Conservation (phyloP, 2,888 invertebrate species). For the Cryptophagus acutangulus region DNA sequence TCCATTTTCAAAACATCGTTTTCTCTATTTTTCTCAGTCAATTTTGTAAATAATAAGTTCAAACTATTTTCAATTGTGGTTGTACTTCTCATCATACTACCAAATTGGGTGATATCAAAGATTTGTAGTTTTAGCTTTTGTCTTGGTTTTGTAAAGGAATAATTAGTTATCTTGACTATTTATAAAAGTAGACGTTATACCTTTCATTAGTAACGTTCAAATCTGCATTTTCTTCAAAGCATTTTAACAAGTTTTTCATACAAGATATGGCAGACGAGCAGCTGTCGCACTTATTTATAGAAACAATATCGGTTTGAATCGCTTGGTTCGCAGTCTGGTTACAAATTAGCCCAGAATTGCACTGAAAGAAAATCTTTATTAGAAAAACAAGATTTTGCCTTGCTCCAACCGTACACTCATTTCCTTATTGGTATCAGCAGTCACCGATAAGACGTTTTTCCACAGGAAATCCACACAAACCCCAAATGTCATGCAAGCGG, state of each 20-base stretch:
- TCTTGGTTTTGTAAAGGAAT: not conserved
- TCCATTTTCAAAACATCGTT: constrained; percentile 14
- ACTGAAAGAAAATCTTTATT: no score
- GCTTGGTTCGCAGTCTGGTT: no score
- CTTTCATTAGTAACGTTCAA: constrained; percentile 1
- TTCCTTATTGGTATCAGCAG: no score
- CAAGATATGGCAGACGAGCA: constrained; percentile 27
- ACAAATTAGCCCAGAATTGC: no score
- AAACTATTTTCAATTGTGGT: constrained; percentile 21
- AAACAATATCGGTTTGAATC: constrained; percentile 22
- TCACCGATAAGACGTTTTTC: no score
- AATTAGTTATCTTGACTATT: not conserved
- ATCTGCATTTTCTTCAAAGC: constrained; percentile 9
- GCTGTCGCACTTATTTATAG: constrained; percentile 27
- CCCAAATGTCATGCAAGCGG: constrained; percentile 23
- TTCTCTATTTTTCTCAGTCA: constrained; percentile 16
- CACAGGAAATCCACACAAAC: no score
- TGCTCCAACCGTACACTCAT: no score
- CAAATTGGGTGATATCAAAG: constrained; percentile 29
- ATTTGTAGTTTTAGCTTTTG: constrained; percentile 12
- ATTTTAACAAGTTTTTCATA: constrained; percentile 24
- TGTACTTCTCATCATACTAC: constrained; percentile 29
- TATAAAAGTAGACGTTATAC: no score
- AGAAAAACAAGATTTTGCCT: no score
- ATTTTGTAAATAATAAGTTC: constrained; percentile 18